Evolutionary conservation across 2,888 invertebrate species (phyloP), one percentile per base, ranked within the genome.

Genomic region (Alsophila aescularia): DNA sequence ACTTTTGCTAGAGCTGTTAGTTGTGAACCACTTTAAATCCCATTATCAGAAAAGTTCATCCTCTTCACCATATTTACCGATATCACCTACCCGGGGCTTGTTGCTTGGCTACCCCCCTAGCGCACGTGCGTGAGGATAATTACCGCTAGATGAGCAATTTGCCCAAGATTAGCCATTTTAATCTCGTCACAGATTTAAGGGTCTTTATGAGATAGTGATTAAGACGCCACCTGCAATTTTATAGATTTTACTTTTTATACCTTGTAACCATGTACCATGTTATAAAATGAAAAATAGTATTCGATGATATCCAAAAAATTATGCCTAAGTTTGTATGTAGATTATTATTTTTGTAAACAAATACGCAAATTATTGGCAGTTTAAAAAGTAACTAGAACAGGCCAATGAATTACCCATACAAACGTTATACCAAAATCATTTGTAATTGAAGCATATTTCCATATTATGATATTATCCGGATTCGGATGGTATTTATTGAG

Each of bases 111-210:
- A 84, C 87, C 64, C 80, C 80, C 85, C 62, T 64, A 65, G 49
- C 12, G 58, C 82, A 81, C 79, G 79, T 83, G 79, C 78, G 72
- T 75, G 72, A 66, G 69, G 50, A 72, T 84, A 83, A 85, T 86
- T 82, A 83, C 72, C 62, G 64, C 66, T 66, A 85, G 83, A 85
- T 86, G 87, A 87, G 86, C 87, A 88, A 87, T 87, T 85, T 85
- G 72, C 65, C 69, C 48, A 66, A 74, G 81, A 87, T 87, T 84
- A 86, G 75, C 75, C 72, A 72, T 75, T 84, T 83, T 85, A 85
- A 87, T 84, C 82, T 69, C 70, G 72, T 78, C 72, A 67, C 43
- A 64, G 64, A 63, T 64, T 75, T 75, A 69, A 56, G 45, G 68
- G 69, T n/a, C n/a, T n/a, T n/a, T n/a, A 29, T 42, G 49, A 53